phyloP scores from a whole-genome alignment of 2,113 vertebrate species.

The Ondatra zibethicus region DNA sequence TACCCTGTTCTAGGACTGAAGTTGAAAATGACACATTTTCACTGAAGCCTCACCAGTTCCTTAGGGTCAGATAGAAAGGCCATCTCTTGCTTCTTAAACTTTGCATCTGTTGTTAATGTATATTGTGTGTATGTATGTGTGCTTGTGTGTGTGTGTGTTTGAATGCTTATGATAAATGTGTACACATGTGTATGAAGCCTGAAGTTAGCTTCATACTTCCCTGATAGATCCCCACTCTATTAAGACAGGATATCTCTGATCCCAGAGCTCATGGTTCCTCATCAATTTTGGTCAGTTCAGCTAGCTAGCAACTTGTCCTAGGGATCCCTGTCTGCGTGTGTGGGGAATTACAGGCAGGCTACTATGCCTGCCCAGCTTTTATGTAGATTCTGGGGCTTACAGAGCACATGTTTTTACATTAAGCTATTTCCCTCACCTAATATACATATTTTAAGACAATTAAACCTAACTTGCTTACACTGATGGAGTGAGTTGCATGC shows the following conservation, averaged over 20 bases:
- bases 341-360: background rate
- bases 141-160: no score
- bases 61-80: background rate
- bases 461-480: slow-evolving; percentile 30
- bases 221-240: background rate
- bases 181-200: background rate
- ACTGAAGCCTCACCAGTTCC: background rate
- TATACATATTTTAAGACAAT: background rate
- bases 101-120: background rate
- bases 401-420: background rate
- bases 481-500: no score
- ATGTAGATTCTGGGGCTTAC: background rate
- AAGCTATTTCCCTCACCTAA: no score
- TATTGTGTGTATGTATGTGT: background rate
- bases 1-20: background rate
- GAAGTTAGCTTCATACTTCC: background rate
- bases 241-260: background rate
- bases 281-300: background rate
- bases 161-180: background rate
- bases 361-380: background rate
- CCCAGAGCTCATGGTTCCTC: background rate
- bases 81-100: slow-evolving; percentile 16
- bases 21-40: slow-evolving; percentile 30
- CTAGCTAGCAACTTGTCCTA: background rate
- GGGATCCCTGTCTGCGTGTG: no score